These are phyloP conservation scores for Brachionus paranguensis DNA, from an alignment of 1,140 invertebrate genomes.

Conservation along the genomic window DNA sequence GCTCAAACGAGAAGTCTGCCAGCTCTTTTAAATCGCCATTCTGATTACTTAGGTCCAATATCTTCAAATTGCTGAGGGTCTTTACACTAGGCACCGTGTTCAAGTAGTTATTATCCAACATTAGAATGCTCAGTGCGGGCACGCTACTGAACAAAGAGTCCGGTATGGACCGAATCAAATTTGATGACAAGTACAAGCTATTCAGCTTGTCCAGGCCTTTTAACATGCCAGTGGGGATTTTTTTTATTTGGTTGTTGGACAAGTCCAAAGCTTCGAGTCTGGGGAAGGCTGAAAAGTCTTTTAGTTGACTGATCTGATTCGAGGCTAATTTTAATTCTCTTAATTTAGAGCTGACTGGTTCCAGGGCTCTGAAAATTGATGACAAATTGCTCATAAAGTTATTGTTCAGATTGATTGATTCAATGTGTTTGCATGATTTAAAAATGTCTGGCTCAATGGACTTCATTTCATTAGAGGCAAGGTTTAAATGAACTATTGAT, in stretches of 20 bases:
- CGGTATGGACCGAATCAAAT: not conserved
- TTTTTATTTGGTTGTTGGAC: not conserved
- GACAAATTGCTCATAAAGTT: constrained; percentile 1
- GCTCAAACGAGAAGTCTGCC: not conserved
- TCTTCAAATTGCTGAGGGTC: not conserved
- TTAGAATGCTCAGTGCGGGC: not conserved
- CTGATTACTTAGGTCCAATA: constrained; percentile 7
- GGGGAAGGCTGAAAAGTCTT: not conserved
- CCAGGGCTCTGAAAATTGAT: not conserved
- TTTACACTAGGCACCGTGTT: not conserved
- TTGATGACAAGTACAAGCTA: not conserved
- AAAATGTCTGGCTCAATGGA: not conserved
- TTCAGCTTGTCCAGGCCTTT: not conserved
- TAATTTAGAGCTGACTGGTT: not conserved
- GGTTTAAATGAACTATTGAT: not conserved
- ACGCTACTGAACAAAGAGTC: not conserved
- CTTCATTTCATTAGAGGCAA: not conserved
- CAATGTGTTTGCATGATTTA: not conserved
- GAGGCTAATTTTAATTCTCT: not conserved
- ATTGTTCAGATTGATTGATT: not conserved
- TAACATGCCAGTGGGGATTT: not conserved
- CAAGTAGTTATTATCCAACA: not conserved
- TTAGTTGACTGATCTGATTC: not conserved
- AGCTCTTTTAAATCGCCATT: not conserved
- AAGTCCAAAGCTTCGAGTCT: not conserved